phyloP scores from a whole-genome alignment of 2,113 vertebrate species.

The Falco punctatus region DNA sequence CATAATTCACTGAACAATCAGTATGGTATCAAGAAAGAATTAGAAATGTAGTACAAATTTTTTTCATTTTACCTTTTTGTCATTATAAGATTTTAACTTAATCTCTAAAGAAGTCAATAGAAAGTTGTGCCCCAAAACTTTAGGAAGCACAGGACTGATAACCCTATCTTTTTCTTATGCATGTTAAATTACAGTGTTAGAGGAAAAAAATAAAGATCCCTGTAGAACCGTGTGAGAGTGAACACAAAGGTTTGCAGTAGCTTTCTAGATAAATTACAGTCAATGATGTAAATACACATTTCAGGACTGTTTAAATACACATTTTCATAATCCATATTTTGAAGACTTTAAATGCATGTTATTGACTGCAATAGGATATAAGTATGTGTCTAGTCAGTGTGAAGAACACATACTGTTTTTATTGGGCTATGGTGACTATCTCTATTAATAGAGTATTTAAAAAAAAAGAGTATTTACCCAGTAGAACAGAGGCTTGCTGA shows the following conservation, averaged over 20 bases:
- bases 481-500: neutral
- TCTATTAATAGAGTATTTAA: neutral
- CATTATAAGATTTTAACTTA: neutral
- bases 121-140: neutral
- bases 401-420: neutral
- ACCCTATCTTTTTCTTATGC: neutral
- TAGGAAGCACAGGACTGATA: neutral
- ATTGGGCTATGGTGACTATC: neutral
- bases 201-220: neutral
- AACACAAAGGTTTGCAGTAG: neutral
- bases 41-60: neutral
- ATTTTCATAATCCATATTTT: neutral
- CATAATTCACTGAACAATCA: neutral
- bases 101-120: neutral
- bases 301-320: neutral
- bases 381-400: neutral
- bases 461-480: neutral
- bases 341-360: neutral
- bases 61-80: neutral
- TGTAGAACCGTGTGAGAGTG: neutral
- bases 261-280: neutral
- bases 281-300: neutral
- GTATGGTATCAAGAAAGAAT: neutral
- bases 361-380: neutral
- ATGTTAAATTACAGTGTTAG: neutral